Evolutionary conservation across 1,140 invertebrate genomes (phyloP).

Genomic region (Megathymus violae): DNA sequence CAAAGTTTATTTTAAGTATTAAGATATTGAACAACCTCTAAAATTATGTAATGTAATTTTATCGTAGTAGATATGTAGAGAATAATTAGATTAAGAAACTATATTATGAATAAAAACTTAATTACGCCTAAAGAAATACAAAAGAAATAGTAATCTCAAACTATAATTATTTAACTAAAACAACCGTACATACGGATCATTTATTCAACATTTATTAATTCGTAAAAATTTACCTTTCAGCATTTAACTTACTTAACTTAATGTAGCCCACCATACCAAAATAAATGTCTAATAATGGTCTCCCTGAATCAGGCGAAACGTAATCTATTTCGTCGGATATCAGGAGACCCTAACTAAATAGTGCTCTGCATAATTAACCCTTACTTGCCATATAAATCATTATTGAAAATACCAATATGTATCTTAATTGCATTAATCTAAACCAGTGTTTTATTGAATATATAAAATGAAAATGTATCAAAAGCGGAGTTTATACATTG

Average conservation of each 20-base stretch:
- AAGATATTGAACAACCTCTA: constrained; percentile 55
- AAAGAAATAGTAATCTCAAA: not conserved
- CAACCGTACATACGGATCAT: not conserved
- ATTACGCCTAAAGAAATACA: not conserved
- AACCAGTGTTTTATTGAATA: constrained; percentile 39
- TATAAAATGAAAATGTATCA: not conserved
- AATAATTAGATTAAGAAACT: constrained; percentile 25
- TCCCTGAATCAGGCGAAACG: not conserved
- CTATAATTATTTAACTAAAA: not conserved
- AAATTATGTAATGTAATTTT: constrained; percentile 19
- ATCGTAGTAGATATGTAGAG: constrained; percentile 25
- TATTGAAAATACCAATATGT: too few species aligned
- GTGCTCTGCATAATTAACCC: too few species aligned
- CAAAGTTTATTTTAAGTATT: constrained; percentile 80
- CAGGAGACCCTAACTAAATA: not conserved
- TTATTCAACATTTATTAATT: not conserved
- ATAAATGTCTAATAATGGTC: not conserved
- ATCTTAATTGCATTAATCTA: constrained; percentile 22
- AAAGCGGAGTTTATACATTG: not conserved
- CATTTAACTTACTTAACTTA: not conserved
- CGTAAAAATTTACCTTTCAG: not conserved
- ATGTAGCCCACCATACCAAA: not conserved
- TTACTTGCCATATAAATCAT: too few species aligned
- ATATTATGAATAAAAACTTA: not conserved
- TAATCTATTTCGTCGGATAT: not conserved